Evolutionary conservation across 2,888 invertebrate species (phyloP), one percentile per base, ranked within the genome.

Genomic region (Hypena proboscidalis): DNA sequence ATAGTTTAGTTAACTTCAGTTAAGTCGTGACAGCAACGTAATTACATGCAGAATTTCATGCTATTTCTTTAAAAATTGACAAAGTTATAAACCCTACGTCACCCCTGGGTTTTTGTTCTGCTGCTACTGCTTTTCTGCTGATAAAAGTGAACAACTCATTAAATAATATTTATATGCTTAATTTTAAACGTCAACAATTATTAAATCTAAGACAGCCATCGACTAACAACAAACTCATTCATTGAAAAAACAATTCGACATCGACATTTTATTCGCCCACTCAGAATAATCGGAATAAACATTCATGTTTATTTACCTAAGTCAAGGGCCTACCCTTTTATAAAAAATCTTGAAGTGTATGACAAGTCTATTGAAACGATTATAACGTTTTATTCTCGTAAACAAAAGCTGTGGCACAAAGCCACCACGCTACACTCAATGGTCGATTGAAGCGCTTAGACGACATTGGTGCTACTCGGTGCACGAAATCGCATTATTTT

Each of bases 401-500:
- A 60, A 60, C 57, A 59, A 63, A 52, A 44, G 44, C 33, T n/a
- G 27, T 19, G 7, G 33, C 35, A 58, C 44, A 63, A 65, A 51
- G 48, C 58, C 26, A 31, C 36, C 55, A 52, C 49, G 60, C 47
- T 52, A 54, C 62, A 51, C 30, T 58, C 53, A 50, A 54, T 59
- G 44, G 47, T 58, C 54, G 48, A 63, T 61, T 67, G 61, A 65
- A 42, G 32, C 30, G 31, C 39, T 49, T 51, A 54, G 38, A 39
- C 46, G 34, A 51, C 54, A 65, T 67, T 60, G 51, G 54, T 46
- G 57, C 60, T 53, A 59, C 19, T 32, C 55, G 71, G 68, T 69
- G 75, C 80, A 70, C 63, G 59, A 81, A 82, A 83, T 83, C 80
- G 77, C 59, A 81, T 84, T 83, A 83, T 78, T 70, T 73, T 70